Evolutionary conservation across 2,797 vertebrate species (phyloP).

Genomic region (Acrossocheilus fasciatus): DNA sequence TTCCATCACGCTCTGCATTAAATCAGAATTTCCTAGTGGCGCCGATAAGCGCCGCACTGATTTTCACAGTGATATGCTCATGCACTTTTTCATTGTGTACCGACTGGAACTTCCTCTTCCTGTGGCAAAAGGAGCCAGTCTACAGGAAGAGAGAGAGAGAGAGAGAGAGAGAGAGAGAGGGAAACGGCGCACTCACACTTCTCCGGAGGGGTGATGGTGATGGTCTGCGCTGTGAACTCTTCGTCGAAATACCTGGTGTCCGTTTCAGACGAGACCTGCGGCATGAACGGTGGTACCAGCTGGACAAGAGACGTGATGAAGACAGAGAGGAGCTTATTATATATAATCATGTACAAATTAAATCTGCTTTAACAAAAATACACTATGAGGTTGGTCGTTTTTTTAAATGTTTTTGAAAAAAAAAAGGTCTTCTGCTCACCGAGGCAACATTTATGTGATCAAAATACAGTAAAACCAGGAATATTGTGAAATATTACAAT

Average conservation of each 20-base stretch:
- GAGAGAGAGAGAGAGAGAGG: neutral
- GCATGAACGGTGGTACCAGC: conserved; percentile 93
- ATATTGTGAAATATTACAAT: too few species aligned
- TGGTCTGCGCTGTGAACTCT: conserved; percentile 98
- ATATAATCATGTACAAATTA: neutral
- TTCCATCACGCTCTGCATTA: neutral
- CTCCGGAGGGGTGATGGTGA: conserved; percentile 96
- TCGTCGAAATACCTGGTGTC: conserved; percentile 98
- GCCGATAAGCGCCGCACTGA: neutral
- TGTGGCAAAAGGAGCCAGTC: neutral
- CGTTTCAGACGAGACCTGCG: conserved; percentile 94
- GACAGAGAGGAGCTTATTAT: neutral
- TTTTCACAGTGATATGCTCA: conserved; percentile 6
- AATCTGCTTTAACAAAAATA: neutral
- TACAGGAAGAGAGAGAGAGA: neutral
- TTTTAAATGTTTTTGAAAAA: too few species aligned
- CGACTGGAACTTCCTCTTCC: conserved; percentile 8
- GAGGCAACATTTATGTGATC: neutral
- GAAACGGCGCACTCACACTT: conserved; percentile 72
- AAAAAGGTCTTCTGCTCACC: neutral
- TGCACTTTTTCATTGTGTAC: conserved; percentile 5
- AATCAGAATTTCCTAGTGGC: neutral
- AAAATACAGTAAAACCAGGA: too few species aligned
- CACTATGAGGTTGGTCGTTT: neutral
- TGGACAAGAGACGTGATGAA: conserved; percentile 64